Base-by-base conservation (phyloP, 2,888 invertebrate species). In the Chloromyia formosa region DNA sequence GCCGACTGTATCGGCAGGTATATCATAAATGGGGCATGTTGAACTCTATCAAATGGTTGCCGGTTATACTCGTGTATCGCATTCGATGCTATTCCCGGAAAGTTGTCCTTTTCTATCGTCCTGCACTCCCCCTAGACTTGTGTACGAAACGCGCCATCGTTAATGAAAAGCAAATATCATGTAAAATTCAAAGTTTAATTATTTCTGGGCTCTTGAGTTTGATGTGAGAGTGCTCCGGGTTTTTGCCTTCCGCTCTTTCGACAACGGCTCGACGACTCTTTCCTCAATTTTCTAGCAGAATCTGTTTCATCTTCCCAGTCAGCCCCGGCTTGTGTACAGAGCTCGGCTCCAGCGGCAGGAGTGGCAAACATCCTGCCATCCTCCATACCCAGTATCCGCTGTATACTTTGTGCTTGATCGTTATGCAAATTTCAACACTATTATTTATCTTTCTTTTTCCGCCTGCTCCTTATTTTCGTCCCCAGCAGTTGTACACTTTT, bases 101-200 rank as follows among this genome's bases (percentile, higher is more conserved):
- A 35, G 69, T 71, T 56, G 58, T 71, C 71, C 58, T 71, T 42
- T 71, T 18, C 53, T 35, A 64, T 27, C 58, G 56, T 35, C 42
- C 22, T 22, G 49, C 14, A 18, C 49, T 56, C 42, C 72, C 54
- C 35, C 45, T 49, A 72, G 72, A 74, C 45, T 54, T 54, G 58
- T 45, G 56, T 71, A 56, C 75, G 62, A 75, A 74, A 73, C 62
- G 69, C 76, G 75, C 62, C 75, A 56, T 77, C 56, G 62, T 77
- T 75, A 77, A 77, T 77, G 77, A 77, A 77, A 77, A 74, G 74
- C 75, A 77, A 77, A 77, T 75, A 77, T 77, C 77, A 77, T 77
- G 75, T 75, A 68, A 75, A 75, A 77, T 77, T 74, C 77, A 77
- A 72, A 73, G 72, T 77, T 77, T 75, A 77, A 77, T 77, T 77